Conservation (phyloP, 37 sponge, comb jelly and placozoan genomes). For the Haliclona indistincta region DNA sequence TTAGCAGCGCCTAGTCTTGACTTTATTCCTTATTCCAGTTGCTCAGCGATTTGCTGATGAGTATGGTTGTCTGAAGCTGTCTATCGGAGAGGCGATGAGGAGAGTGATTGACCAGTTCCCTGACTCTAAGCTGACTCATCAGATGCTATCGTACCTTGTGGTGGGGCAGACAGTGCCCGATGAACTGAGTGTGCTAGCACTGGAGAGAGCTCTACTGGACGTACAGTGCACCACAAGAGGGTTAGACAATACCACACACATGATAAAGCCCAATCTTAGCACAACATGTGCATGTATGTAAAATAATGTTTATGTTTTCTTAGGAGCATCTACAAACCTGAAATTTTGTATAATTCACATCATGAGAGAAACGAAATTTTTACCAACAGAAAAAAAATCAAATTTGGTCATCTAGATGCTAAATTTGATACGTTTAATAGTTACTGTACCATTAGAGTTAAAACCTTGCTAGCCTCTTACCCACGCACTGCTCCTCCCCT, state of each 20-base stretch:
- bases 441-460: background rate
- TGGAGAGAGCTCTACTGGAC: constrained; percentile 80
- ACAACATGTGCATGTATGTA: constrained; percentile 1
- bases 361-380: too few species aligned
- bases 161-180: constrained; percentile 88
- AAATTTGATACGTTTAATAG: too few species aligned
- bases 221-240: constrained; percentile 88
- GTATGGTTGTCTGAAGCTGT: constrained; percentile 81
- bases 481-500: background rate
- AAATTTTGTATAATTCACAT: too few species aligned
- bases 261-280: background rate
- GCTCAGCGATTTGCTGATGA: constrained; percentile 68
- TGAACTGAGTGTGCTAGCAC: constrained; percentile 81
- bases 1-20: too few species aligned
- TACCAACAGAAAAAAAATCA: too few species aligned
- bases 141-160: constrained; percentile 63
- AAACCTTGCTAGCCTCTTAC: background rate
- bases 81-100: constrained; percentile 87
- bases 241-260: constrained; percentile 61
- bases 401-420: too few species aligned
- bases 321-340: too few species aligned
- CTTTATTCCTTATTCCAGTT: constrained; percentile 51
- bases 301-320: too few species aligned
- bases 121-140: constrained; percentile 63
- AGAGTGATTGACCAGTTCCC: constrained; percentile 69